Evolutionary conservation across 92 coral and sea anemone species (phyloP), one percentile per base, ranked within the genome.

Genomic region (Bergia sp.): DNA sequence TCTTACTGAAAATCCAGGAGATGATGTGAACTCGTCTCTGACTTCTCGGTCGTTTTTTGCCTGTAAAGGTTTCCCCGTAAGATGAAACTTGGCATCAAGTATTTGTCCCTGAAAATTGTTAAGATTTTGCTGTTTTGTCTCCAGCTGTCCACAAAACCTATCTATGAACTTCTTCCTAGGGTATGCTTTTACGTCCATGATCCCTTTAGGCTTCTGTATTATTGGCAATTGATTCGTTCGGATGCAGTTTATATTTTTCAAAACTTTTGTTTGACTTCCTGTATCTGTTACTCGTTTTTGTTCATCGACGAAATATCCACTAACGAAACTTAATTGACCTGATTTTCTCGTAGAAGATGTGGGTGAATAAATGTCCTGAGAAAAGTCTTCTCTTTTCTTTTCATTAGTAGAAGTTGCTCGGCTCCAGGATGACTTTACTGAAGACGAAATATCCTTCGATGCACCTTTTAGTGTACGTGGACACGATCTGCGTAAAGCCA

Each of bases 401-500:
- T 69, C 61, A 3, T 9, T 13, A 41, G 23, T 76, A 39, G 43
- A 37, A 50, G 37, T n/a, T 84, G 42, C 23, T 84, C 65, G n/a
- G 12, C 21, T 29, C 87, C 64, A 84, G 38, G 87, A 84, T 29
- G 67, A 44, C 67, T 71, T 84, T 45, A 50, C 41, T 37, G 87
- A 15, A 13, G 78, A 71, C 20, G 75, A 69, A 71, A 71, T 40
- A 47, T 37, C 77, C 67, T 71, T 84, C 66, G 87, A 69, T 69
- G 61, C 58, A 15, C 29, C 79, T 45, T 44, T 69, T 16, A 76
- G n/a, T 23, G 79, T n/a, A 3, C 65, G n/a, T 20, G 23, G 77
- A 71, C 78, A 37, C 23, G 87, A 71, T 84, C 58, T 37, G 77
- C 50, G 87, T 50, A 84, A 43, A 11, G 87, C 77, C 58, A 72